phyloP scores from a whole-genome alignment of 1,140 invertebrate genomes.

The Zeugodacus cucurbitae region DNA sequence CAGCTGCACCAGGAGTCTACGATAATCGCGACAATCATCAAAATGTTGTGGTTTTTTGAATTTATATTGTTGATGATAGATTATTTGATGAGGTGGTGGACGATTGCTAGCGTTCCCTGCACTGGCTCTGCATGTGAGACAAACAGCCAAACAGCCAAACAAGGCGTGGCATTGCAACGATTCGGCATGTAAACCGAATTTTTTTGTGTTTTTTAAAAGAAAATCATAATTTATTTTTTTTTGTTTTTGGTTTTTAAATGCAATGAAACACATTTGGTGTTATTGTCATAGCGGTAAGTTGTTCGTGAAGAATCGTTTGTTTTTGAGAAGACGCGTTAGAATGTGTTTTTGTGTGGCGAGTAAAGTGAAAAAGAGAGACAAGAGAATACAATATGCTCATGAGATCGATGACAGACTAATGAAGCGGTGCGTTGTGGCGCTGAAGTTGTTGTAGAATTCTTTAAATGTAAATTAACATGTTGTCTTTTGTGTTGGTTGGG shows the following conservation, averaged over 20 bases:
- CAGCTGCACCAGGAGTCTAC: slow-evolving; percentile 89
- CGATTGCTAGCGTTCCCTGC: slow-evolving; percentile 55
- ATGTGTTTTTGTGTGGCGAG: background rate
- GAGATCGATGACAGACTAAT: background rate
- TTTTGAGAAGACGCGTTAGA: background rate
- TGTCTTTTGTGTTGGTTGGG: background rate
- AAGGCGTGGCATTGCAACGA: slow-evolving; percentile 12
- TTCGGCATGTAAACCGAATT: background rate
- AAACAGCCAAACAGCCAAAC: background rate
- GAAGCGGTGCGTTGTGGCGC: background rate
- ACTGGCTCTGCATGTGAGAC: slow-evolving; percentile 54
- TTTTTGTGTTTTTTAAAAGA: slow-evolving; percentile 26
- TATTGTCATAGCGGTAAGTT: background rate
- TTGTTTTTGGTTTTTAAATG: background rate
- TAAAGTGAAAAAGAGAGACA: slow-evolving; percentile 25
- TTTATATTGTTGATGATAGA: slow-evolving; percentile 62
- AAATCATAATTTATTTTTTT: slow-evolving; percentile 9
- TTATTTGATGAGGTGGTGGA: slow-evolving; percentile 54
- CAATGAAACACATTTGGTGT: background rate
- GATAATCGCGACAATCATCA: slow-evolving; percentile 63
- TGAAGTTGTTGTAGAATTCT: background rate
- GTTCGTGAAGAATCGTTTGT: background rate
- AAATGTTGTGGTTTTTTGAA: slow-evolving; percentile 61
- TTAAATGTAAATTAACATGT: background rate
- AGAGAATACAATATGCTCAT: slow-evolving; percentile 14